These are phyloP conservation scores for Epizoanthus stellaris DNA, from an alignment of 92 coral and sea anemone species.

Conservation along the genomic window DNA sequence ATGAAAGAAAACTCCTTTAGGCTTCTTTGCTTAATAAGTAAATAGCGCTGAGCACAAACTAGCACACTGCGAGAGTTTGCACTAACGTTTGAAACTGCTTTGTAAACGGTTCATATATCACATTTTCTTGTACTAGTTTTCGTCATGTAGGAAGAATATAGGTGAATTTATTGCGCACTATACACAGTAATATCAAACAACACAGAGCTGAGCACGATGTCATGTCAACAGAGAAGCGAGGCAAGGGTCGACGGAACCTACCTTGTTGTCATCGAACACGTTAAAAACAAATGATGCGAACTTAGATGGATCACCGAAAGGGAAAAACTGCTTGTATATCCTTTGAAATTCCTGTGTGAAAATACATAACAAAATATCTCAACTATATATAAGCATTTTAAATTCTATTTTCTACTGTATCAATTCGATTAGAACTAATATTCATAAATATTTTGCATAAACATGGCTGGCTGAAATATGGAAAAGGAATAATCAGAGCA, in stretches of 20 bases:
- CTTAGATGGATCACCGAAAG: slow-evolving; percentile 92
- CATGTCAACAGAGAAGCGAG: background rate
- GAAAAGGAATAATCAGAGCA: background rate
- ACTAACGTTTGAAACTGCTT: too few relatives aligned
- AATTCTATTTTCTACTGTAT: background rate
- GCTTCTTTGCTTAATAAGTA: background rate
- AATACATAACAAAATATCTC: slow-evolving; percentile 6
- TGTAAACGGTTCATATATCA: too few relatives aligned
- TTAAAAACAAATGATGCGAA: slow-evolving; percentile 98
- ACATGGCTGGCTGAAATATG: background rate
- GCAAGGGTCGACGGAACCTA: background rate
- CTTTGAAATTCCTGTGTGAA: slow-evolving; percentile 89
- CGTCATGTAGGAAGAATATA: too few relatives aligned
- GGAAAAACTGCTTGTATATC: slow-evolving; percentile 97
- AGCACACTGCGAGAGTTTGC: too few relatives aligned
- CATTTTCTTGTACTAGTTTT: background rate
- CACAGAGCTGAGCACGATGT: background rate
- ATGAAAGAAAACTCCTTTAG: background rate
- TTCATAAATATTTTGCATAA: slow-evolving; percentile 18
- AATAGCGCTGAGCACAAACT: background rate
- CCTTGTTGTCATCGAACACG: slow-evolving; percentile 98
- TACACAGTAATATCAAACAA: background rate
- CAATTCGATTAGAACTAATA: slow-evolving; percentile 21
- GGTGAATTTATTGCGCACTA: background rate
- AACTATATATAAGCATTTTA: background rate